Percentiles rank a stretch among this genome's conserved stretches.
Conservation (phyloP, 2,888 invertebrate genomes). For the Portevinia maculata region DNA sequence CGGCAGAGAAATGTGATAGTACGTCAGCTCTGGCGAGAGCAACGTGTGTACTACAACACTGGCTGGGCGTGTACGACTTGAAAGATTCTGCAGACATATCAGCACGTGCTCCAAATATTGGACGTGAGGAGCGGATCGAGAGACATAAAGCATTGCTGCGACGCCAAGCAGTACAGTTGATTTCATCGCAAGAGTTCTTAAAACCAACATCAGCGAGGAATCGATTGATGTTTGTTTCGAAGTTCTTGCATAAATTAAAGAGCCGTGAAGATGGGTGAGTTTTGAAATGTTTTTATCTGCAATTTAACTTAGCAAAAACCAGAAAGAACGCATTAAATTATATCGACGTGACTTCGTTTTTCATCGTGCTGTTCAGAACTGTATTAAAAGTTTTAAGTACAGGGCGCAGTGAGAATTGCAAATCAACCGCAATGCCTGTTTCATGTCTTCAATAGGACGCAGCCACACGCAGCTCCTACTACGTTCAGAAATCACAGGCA, state of each 20-base stretch:
- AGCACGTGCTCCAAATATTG: slow-evolving; percentile 73
- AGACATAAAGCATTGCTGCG: slow-evolving; percentile 79
- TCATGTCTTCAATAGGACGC: too few relatives aligned
- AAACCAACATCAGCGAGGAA: slow-evolving; percentile 78
- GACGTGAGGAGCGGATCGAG: slow-evolving; percentile 81
- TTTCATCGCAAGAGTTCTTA: slow-evolving; percentile 79
- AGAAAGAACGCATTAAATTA: too few relatives aligned
- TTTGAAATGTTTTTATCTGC: slow-evolving; percentile 2
- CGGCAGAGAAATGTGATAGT: slow-evolving; percentile 65
- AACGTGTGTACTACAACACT: slow-evolving; percentile 80
- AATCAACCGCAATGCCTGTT: too few relatives aligned
- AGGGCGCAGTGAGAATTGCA: too few relatives aligned
- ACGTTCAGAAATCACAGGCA: too few relatives aligned
- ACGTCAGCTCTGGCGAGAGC: slow-evolving; percentile 75
- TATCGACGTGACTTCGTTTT: too few relatives aligned
- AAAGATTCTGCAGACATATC: slow-evolving; percentile 59
- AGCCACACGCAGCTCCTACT: too few relatives aligned
- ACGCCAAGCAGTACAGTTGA: slow-evolving; percentile 81
- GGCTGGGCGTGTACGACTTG: slow-evolving; percentile 78
- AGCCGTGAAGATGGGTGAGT: slow-evolving; percentile 78
- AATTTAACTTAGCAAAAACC: too few relatives aligned
- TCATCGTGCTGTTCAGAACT: too few relatives aligned
- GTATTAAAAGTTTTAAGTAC: too few relatives aligned
- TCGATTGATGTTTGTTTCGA: slow-evolving; percentile 80
- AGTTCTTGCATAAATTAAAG: slow-evolving; percentile 79